These are phyloP conservation scores for Acrocephalus arundinaceus DNA, from an alignment of 2,113 vertebrate species.

Conservation along the genomic window DNA sequence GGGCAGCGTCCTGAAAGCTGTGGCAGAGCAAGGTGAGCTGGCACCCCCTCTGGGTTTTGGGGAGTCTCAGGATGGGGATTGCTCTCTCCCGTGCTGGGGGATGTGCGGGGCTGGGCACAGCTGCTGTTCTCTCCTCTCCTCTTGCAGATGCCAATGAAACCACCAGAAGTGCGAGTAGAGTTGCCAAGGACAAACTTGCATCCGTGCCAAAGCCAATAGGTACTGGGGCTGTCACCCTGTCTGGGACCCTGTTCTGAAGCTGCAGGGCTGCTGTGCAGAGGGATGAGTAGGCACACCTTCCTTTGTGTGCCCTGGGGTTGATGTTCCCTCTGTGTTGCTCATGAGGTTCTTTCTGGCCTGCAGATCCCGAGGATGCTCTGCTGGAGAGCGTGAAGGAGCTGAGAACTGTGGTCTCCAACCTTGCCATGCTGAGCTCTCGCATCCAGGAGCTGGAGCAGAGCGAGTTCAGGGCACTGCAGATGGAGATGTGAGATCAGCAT, in stretches of 20 bases:
- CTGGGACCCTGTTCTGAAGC: not conserved
- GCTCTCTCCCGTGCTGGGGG: accelerated
- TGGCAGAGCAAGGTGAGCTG: slow-evolving; percentile 57
- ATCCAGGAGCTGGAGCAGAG: slow-evolving; percentile 66
- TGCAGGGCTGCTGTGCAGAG: not conserved
- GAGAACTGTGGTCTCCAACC: not conserved
- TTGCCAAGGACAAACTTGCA: slow-evolving; percentile 33
- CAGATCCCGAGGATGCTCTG: slow-evolving; percentile 35
- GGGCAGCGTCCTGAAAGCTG: slow-evolving; percentile 23
- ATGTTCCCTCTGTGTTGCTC: accelerated
- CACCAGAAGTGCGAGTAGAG: not conserved
- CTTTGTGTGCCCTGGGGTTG: not conserved
- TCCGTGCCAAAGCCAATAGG: slow-evolving; percentile 46
- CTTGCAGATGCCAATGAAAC: not conserved
- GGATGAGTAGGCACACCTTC: not conserved
- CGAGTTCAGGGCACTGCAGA: slow-evolving; percentile 51
- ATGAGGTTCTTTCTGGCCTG: not conserved
- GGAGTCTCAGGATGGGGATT: not conserved
- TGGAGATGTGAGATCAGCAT: slow-evolving; percentile 53
- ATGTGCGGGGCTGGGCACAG: not conserved
- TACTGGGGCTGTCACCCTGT: not conserved
- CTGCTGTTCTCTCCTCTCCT: not conserved
- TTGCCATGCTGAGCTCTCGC: slow-evolving; percentile 46
- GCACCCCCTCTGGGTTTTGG: not conserved
- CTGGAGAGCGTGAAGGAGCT: slow-evolving; percentile 36